Evolutionary conservation across 2,888 invertebrate species (phyloP).

Genomic region (Crossocerus cetratus): DNA sequence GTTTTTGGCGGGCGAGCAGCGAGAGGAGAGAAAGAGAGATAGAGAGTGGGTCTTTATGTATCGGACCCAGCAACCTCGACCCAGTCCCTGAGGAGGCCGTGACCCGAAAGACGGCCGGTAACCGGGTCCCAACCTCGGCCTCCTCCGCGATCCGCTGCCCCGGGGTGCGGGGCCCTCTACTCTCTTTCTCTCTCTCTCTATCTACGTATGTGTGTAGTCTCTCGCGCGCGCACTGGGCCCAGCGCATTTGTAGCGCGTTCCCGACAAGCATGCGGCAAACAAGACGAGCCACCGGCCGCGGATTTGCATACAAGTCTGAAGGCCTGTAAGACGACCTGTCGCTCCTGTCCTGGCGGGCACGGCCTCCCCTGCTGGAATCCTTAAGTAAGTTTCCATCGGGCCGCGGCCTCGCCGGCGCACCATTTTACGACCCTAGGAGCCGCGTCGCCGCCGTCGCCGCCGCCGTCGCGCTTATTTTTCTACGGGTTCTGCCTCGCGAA

Average conservation of each 20-base stretch:
- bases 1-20: conserved; percentile 7
- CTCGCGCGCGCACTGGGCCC: not conserved
- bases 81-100: conserved; percentile 67
- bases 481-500: no score
- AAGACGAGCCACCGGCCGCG: conserved; percentile 30
- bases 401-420: not conserved
- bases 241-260: conserved; percentile 9
- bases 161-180: conserved; percentile 16
- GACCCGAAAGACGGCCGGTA: conserved; percentile 58
- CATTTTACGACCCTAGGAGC: not conserved
- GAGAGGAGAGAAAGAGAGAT: no score
- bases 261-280: conserved; percentile 31
- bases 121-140: conserved; percentile 60
- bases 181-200: conserved; percentile 37
- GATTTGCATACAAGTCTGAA: conserved; percentile 47
- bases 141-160: conserved; percentile 40
- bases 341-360: conserved; percentile 31
- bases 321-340: conserved; percentile 44
- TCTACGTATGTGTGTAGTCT: no score
- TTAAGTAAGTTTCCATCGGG: conserved; percentile 22
- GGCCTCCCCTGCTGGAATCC: conserved; percentile 25
- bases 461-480: not conserved
- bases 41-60: conserved; percentile 21
- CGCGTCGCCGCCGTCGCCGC: no score
- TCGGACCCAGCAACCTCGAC: conserved; percentile 60